Conservation (phyloP, 1,140 invertebrate genomes). For the Pteromalus puparum region DNA sequence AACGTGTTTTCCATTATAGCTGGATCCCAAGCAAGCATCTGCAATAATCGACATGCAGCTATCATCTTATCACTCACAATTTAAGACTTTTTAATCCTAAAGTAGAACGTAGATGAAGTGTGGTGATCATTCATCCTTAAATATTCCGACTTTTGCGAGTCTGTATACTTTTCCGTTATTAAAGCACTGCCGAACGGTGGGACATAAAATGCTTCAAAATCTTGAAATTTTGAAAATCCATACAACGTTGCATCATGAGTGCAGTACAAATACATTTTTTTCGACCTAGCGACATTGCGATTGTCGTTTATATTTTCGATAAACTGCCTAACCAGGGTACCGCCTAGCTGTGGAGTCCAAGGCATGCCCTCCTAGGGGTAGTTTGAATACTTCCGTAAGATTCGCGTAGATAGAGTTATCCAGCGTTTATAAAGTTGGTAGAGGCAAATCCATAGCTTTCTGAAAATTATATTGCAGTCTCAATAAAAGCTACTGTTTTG, state of each 20-base stretch:
- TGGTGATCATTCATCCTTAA: not conserved
- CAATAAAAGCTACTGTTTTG: no score
- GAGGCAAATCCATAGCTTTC: not conserved
- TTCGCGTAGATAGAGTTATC: not conserved
- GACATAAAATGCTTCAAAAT: not conserved
- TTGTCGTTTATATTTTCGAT: conserved; percentile 4
- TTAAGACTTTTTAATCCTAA: not conserved
- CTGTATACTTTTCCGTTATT: conserved; percentile 6
- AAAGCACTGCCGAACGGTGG: not conserved
- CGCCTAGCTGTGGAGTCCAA: conserved; percentile 1
- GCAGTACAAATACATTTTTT: conserved; percentile 23
- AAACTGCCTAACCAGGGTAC: not conserved
- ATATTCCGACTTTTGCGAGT: not conserved
- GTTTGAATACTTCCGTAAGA: not conserved
- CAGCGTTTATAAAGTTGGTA: not conserved
- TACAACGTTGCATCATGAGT: not conserved
- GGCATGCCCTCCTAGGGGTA: no score
- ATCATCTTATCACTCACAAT: not conserved
- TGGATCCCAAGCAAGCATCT: conserved; percentile 7
- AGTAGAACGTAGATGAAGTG: no score
- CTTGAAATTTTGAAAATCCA: not conserved
- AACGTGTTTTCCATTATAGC: no score
- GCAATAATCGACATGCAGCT: not conserved
- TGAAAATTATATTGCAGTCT: not conserved
- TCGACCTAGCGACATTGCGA: not conserved